Evolutionary conservation across 2,797 vertebrate genomes (phyloP), one percentile per base, ranked within the genome.

Genomic region (Chromobotia macracanthus): DNA sequence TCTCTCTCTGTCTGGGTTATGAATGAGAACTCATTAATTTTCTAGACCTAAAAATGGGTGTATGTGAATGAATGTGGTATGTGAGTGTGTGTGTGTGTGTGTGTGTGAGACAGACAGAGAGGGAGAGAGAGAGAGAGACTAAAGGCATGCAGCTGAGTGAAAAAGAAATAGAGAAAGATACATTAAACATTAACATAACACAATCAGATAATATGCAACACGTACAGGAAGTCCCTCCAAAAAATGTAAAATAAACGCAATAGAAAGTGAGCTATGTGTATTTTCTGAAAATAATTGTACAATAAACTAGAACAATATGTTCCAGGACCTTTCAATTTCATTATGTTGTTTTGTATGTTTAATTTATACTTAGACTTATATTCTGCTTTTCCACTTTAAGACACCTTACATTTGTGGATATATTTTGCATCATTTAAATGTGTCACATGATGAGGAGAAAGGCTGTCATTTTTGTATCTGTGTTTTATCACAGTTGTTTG

Each of bases 1-100:
- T 96, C 95, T 96, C 41, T 44, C 94, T 96, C 94, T 94, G 90
- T 94, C 92, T 89, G 94, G 94, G 95, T 96, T 92, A 93, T 93
- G 92, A 93, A 93, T 91, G 91, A 92, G 90, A 90, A 89, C 90
- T 92, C 91, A 91, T 94, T 92, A 90, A 91, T 92, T 92, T 90
- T 82, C 87, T 79, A 51, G 48, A 66, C 56, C 81, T 84, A 75
- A 82, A 79, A 55, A 70, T 80, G 25, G 72, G 81, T 75, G 72
- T 25, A 55, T 28, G 58, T 48, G 60, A 63, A 55, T 63, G 44
- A 12, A 8, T 19, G 46, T 67, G 51, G 35, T 41, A 35, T 55
- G 68, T 70, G 50, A 3, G 64, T 79, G 46, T 69, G 31, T 80
- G 55, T 73, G 63, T 69, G 51, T 60, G 31, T 61, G 51, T 65